Evolutionary conservation across 2,888 invertebrate genomes (phyloP), one percentile per base, ranked within the genome.

Genomic region (Cosmorhoe ocellata): DNA sequence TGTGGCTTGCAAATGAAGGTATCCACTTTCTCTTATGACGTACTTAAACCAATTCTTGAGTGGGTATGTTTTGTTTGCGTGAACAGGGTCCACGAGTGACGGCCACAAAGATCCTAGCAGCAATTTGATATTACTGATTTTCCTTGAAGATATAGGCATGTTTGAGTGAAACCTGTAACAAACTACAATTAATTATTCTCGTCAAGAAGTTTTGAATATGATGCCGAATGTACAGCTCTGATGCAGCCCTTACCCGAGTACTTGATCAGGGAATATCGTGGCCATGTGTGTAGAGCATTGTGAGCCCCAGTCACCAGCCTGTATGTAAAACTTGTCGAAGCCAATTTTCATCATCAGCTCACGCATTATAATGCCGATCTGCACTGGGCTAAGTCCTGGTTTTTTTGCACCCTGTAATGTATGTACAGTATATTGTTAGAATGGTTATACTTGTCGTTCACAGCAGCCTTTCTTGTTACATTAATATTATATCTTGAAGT

Each of bases 271-370:
- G 69, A 91, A 95, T 27, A 94, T 62, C 0, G 91, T 90, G 0
- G 93, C 89, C 82, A 96, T 90, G 44, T 91, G 79, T 0, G 91
- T 81, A 0, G 90, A 92, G 28, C 93, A 91, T 1, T 92, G 63
- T 0, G 93, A 88, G 0, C 97, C 96, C 95, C 95, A 96, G 73
- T 96, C 96, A 0, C 95, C 95, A 0, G 94, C 96, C 70, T 96
- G 95, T 0, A 93, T 81, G 71, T 94, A 94, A 74, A 91, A 96
- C 68, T 92, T 90, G 0, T 92, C 68, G 67, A 91, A 91, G 0
- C 94, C 94, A 0, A 97, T 76, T 33, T 94, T 84, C 36, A 87
- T 74, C 95, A 96, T 96, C n/a, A 96, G 82, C 64, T 94, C 93
- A 39, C 92, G 91, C 74, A 95, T 88, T 13, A 94, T 78, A 1